phyloP scores from a whole-genome alignment of 1,140 invertebrate genomes.

The Homalodisca vitripennis region DNA sequence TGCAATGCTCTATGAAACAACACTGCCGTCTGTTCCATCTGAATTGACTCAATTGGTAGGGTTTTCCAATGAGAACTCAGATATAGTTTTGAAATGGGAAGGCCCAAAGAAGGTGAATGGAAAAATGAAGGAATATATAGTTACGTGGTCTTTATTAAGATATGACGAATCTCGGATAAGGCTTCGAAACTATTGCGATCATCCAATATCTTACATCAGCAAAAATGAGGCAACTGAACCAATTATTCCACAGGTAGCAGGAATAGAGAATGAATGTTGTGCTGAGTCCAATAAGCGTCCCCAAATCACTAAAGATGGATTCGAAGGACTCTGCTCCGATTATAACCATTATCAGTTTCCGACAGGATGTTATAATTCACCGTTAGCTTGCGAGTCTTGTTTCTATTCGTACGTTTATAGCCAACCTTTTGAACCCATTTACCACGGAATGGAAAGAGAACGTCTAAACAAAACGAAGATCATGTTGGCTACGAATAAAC shows the following conservation, averaged over 20 bases:
- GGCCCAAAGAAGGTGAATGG: conserved; percentile 76
- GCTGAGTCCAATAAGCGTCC: neutral
- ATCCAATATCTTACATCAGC: too few species aligned
- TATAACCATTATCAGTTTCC: neutral
- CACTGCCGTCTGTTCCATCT: conserved; percentile 68
- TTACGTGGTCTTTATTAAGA: conserved; percentile 57
- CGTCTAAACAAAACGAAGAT: neutral
- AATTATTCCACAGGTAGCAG: too few species aligned
- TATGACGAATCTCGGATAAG: conserved; percentile 31
- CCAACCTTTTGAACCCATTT: neutral
- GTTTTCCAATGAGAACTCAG: conserved; percentile 55
- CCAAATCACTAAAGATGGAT: conserved; percentile 11
- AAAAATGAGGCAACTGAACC: too few species aligned
- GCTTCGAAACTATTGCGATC: conserved; percentile 39
- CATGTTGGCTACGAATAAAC: neutral
- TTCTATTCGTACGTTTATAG: conserved; percentile 18
- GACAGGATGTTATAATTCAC: neutral
- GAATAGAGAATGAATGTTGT: conserved; percentile 27
- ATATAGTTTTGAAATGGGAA: conserved; percentile 71
- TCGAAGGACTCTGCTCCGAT: conserved; percentile 8
- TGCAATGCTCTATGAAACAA: conserved; percentile 74
- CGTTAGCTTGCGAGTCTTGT: conserved; percentile 3
- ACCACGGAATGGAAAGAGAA: neutral
- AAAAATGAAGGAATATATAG: conserved; percentile 75
- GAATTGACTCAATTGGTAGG: conserved; percentile 59